Base-by-base conservation (phyloP, 2,113 vertebrate genomes). In the Mandrillus leucophaeus region DNA sequence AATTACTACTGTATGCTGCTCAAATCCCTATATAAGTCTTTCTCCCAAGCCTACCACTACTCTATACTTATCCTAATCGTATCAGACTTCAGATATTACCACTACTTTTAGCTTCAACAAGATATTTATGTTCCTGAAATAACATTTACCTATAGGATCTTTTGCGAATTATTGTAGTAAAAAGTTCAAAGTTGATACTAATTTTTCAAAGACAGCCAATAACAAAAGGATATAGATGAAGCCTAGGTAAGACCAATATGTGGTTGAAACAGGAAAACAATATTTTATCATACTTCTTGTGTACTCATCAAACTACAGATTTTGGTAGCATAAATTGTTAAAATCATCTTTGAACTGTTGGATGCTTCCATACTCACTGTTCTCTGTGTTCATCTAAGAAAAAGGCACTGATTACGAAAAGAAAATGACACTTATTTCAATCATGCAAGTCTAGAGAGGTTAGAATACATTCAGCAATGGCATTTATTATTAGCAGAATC, bases 351-450 rank as follows among this genome's bases (percentile, higher is more conserved):
- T 96, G 70, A 95, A 52, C 32, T 83, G 0, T 79, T 72, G 86
- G 23, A 72, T 72, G 23, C 16, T 16, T 95, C 79, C 3, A n/a
- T 96, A 88, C 9, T 35, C 81, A 59, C 2, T 90, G 7, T 86
- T 95, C 38, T 73, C 27, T 88, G 0, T 87, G 11, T 66, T 61
- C 59, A 73, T 82, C 16, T 86, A 97, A 94, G 0, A 75, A 27
- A 59, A 96, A 92, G 32, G 0, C n/a, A 8, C 13, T 89, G 78
- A 80, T 93, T 91, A 80, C 94, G 76, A 90, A 90, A 93, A 17
- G 85, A 96, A 98, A 97, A 83, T 50, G 27, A 59, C 18, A 45
- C 4, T 96, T 95, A 5, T 6, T 97, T 95, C 93, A 66, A 95
- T 95, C n/a, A 82, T 68, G 22, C 32, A 66, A 2, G 48, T 96